Percentiles rank a stretch among this genome's conserved stretches.
phyloP scores from a whole-genome alignment of 2,113 vertebrate species.

The Passer domesticus region DNA sequence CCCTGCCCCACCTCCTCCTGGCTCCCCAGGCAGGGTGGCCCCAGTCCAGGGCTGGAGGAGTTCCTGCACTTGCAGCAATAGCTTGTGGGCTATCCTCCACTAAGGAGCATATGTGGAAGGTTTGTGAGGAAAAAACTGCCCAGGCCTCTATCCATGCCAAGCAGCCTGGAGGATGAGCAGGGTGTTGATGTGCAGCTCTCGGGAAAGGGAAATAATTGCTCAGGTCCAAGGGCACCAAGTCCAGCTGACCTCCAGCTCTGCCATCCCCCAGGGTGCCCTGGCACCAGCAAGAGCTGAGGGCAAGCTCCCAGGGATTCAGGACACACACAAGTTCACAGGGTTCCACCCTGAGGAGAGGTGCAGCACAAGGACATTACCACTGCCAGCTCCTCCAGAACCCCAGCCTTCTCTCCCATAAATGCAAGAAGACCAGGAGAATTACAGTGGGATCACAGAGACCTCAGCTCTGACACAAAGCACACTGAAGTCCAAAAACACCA shows the following conservation, averaged over 20 bases:
- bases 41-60: neutral
- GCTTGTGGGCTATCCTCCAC: neutral
- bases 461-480: neutral
- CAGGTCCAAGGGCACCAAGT: neutral
- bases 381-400: neutral
- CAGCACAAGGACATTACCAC: neutral
- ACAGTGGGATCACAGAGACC: rapidly evolving
- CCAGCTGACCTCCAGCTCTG: neutral
- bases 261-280: rapidly evolving
- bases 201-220: neutral
- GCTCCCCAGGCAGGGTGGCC: neutral
- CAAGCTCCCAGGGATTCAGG: rapidly evolving
- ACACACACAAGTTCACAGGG: neutral
- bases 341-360: neutral
- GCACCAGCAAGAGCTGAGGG: neutral
- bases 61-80: neutral
- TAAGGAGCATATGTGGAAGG: neutral
- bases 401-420: neutral
- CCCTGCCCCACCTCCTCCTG: neutral
- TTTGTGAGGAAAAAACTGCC: neutral
- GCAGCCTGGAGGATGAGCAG: neutral
- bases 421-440: neutral
- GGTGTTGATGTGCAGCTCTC: neutral
- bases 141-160: neutral
- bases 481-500: neutral